Percentiles rank a stretch among this genome's conserved stretches.
Conservation (phyloP, 2,797 vertebrate genomes). For the Pseudocheirus occidentalis region DNA sequence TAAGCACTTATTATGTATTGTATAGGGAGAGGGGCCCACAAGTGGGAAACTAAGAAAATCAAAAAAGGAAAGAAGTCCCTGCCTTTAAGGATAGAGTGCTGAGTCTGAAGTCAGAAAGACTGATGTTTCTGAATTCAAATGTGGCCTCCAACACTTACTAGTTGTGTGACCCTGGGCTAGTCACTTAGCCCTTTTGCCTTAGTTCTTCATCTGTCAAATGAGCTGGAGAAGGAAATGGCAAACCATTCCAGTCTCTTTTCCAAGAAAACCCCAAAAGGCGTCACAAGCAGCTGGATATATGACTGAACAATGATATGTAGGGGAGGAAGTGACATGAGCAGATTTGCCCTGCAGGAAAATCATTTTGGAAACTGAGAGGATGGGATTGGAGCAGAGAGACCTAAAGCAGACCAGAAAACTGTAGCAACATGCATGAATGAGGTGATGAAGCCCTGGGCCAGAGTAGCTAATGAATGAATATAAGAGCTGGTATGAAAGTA, state of each 20-base stretch:
- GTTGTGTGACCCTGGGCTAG: background rate
- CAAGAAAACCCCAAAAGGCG: background rate
- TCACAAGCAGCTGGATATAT: background rate
- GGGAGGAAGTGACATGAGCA: too few species aligned
- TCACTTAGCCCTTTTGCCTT: background rate
- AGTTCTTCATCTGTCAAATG: background rate
- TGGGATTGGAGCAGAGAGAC: too few species aligned
- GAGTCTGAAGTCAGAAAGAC: background rate
- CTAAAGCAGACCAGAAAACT: too few species aligned
- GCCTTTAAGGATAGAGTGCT: background rate
- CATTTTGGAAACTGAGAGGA: too few species aligned
- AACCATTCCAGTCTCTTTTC: background rate
- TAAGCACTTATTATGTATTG: background rate
- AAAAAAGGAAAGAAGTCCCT: background rate
- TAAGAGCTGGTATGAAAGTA: too few species aligned
- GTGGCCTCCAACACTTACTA: background rate
- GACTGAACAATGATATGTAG: too few species aligned
- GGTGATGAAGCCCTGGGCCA: too few species aligned
- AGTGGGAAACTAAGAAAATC: background rate
- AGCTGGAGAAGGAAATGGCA: background rate
- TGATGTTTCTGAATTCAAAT: background rate
- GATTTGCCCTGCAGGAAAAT: too few species aligned
- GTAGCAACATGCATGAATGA: too few species aligned
- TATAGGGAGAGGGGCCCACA: background rate
- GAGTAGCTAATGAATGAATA: too few species aligned